Base-by-base conservation (phyloP, 2,888 invertebrate genomes). In the Nomada hirtipes region DNA sequence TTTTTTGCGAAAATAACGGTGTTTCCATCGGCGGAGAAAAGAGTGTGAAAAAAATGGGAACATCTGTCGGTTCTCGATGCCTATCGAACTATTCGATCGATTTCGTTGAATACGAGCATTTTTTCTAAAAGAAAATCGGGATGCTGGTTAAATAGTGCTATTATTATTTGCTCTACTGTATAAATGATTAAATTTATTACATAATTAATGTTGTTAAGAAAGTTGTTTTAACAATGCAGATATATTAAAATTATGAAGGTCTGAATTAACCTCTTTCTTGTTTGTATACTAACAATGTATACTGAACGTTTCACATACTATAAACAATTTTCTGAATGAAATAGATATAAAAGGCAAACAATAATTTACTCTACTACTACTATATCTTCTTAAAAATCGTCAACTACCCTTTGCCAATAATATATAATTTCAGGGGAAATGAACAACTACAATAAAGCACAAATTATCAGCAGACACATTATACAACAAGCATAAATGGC, bases 1-100 rank as follows among this genome's bases (percentile, higher is more conserved):
- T 91, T 93, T 92, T 93, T 93, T 92, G 92, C 92, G 87, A 92
- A 87, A 93, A 92, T 93, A 93, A 93, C 93, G 93, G 92, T 86
- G 90, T 26, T 91, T 91, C 88, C 87, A 83, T 89, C 87, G 87
- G 89, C 77, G 70, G 85, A 82, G 85, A 55, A 76, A 67, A 82
- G 82, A 82, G 76, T 72, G 76, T 78, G 79, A 82, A 92, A 92
- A 92, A 92, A 92, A 92, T 91, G 88, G 90, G 91, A 90, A 92
- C 92, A 92, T 93, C 92, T 92, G 92, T 92, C 92, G 91, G 90
- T 90, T 89, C 91, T 92, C 92, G 91, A 92, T 91, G 90, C 90
- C 91, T 92, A 92, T 92, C 92, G 92, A 92, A 91, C 88, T 90
- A 85, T 90, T 90, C 90, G 89, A 87, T 83, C 87, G 68, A 82